Percentiles rank a stretch among this genome's conserved stretches.
Conservation (phyloP, 1,140 invertebrate species). For the Trinorchestia longiramus region DNA sequence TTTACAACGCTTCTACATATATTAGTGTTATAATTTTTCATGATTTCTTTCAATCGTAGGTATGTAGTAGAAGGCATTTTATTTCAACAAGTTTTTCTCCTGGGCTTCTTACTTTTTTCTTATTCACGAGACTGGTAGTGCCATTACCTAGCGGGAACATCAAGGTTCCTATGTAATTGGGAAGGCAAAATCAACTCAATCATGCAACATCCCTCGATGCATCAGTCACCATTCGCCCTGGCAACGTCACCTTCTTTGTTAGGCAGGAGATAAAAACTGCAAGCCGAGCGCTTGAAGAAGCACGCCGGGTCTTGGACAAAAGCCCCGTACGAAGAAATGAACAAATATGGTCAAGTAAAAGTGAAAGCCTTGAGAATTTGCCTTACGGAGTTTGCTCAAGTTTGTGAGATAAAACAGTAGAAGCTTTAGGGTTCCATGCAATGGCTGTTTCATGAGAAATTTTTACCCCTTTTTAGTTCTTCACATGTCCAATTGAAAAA, state of each 20-base stretch:
- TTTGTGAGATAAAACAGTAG: neutral
- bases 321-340: neutral
- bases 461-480: neutral
- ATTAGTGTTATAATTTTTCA: too few species aligned
- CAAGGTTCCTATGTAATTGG: neutral
- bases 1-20: too few species aligned
- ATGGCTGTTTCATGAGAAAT: neutral
- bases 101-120: neutral
- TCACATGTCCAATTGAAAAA: neutral
- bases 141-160: neutral
- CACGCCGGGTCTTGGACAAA: neutral
- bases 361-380: neutral
- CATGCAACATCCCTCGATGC: neutral
- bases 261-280: neutral
- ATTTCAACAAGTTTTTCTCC: neutral
- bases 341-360: conserved; percentile 1
- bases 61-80: neutral
- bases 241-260: neutral
- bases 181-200: neutral
- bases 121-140: neutral
- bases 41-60: too few species aligned
- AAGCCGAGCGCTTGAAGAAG: neutral
- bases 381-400: neutral
- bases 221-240: neutral
- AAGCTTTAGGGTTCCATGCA: neutral